Evolutionary conservation across 2,113 vertebrate genomes (phyloP), one percentile per base, ranked within the genome.

Genomic region (Melanotaenia duboulayi): DNA sequence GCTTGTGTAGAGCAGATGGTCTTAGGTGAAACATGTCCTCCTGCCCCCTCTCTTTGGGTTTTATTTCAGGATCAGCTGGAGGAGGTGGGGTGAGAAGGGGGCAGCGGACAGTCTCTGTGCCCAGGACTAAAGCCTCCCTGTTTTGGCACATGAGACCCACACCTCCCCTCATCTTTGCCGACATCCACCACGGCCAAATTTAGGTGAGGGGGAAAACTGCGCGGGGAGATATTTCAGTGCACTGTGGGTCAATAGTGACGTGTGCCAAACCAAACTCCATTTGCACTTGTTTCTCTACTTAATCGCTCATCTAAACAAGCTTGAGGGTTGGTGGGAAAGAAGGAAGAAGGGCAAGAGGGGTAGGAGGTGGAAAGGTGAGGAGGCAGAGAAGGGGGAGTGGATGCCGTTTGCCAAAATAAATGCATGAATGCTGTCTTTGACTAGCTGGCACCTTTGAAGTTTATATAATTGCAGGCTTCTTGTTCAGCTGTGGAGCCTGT

Each of bases 261-360:
- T 5, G 50, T 51, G 90, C 90, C 90, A 92, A 92, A 84, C 78
- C 85, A 93, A 92, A 92, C 89, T 89, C 82, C 81, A 88, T 90
- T 92, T 91, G 87, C 91, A 91, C 92, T 94, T 92, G 92, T 94
- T 91, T 91, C 91, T 89, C 82, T 78, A 78, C 88, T 88, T 92
- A 91, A 93, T 92, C 89, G 82, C 90, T 91, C 92, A 92, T 93
- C 92, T 92, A 92, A 93, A 91, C 90, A 92, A 92, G 90, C 90
- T 87, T 66, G 84, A 89, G 88, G 84, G 86, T 78, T 84, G 85
- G 87, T 86, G 86, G 86, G 83, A 89, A 88, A 85, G 72, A 68
- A 83, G 77, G 83, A 84, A 86, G 85, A 89, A 84, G 78, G 77
- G 83, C 76, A 80, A 73, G 48, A 52, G 71, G 80, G 71, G 74